Base-by-base conservation (phyloP, 2,888 invertebrate genomes). In the Limenitis camilla region DNA sequence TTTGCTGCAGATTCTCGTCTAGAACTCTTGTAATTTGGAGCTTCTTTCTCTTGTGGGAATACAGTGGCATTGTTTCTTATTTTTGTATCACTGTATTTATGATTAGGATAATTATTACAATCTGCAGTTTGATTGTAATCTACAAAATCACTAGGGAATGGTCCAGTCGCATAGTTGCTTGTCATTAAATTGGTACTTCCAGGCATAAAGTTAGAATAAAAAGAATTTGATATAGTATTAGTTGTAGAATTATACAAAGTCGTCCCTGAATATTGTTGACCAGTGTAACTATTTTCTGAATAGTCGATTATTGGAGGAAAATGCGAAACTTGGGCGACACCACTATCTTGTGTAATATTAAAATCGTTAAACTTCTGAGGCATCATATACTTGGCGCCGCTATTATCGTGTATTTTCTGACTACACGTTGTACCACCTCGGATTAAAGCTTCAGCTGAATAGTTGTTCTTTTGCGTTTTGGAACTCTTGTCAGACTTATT, bases 121-220 rank as follows among this genome's bases (percentile, higher is more conserved):
- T 87, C 87, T 11, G 77, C 40, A 4, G 78, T 56, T 61, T 86
- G 87, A 62, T 78, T 85, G 63, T 86, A 86, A 69, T 87, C 87
- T 33, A 84, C 77, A 56, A 77, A 85, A 45, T 87, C 87, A 3
- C 81, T 74, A 49, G 83, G 64, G 56, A 84, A 87, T 7, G 81
- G 78, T 6, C 76, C 82, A 52, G 75, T 72, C 7, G 79, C 58
- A 57, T 85, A 87, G 66, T 83, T 86, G 50, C 77, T 67, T 1
- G 82, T 57, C 82, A 87, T 85, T 56, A 86, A 64, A 60, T 85
- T 86, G 45, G 76, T 73, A 58, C 76, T 74, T 48, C 77, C 77
- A 5, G 85, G 79, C 76, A 87, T 86, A 61, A 87, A 83, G 59
- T 87, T 87, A 0, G 83, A 72, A 65, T 86, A 87, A 69, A 87